Conservation (phyloP, 2,113 vertebrate species). For the Petroica traversi region DNA sequence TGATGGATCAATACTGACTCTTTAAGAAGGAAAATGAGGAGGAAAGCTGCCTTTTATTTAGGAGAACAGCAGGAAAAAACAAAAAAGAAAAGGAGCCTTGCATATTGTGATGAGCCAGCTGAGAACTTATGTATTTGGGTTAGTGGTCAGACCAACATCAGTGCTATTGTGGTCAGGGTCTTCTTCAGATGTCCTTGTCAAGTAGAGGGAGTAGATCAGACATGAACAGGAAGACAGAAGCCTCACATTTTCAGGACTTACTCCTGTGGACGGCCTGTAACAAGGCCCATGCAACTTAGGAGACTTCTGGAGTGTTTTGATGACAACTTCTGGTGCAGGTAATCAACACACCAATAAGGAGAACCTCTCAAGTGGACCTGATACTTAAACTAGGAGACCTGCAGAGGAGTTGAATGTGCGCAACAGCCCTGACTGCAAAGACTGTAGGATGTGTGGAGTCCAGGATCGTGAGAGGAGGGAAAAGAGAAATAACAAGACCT, state of each 20-base stretch:
- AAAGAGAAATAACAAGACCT: not conserved
- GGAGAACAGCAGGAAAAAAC: not conserved
- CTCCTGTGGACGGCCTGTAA: not conserved
- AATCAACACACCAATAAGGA: not conserved
- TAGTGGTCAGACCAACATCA: not conserved
- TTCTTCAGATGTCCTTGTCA: not conserved
- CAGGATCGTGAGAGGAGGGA: not conserved
- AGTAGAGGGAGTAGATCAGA: not conserved
- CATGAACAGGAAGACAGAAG: not conserved
- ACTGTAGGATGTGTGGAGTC: not conserved
- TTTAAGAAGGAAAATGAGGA: not conserved
- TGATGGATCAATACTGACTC: not conserved
- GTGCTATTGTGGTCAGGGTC: accelerated
- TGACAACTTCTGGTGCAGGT: not conserved
- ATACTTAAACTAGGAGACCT: not conserved
- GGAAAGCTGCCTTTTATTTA: not conserved
- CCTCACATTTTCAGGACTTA: not conserved
- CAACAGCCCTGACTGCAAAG: not conserved
- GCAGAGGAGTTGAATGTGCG: not conserved
- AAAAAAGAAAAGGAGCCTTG: not conserved
- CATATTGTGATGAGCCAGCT: not conserved
- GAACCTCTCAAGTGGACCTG: not conserved
- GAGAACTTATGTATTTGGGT: not conserved
- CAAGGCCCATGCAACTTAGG: not conserved
- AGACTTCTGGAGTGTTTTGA: not conserved